These are phyloP conservation scores for Hystrix brachyura DNA, from an alignment of 2,113 vertebrate species.

Conservation along the genomic window DNA sequence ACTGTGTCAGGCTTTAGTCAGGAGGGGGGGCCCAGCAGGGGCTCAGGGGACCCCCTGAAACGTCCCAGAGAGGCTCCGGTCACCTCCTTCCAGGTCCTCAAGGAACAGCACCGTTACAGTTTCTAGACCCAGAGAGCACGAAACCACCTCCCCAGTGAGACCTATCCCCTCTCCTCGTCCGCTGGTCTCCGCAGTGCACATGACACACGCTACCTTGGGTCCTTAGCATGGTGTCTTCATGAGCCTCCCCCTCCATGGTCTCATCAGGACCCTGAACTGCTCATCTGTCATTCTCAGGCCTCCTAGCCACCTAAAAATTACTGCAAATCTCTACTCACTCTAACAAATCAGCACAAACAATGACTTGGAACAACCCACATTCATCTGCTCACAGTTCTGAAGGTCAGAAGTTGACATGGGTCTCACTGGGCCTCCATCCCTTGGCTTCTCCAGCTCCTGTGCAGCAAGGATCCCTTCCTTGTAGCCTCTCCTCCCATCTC, in stretches of 20 bases:
- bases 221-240: accelerated
- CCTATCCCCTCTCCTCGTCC: not conserved
- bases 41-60: too few species aligned
- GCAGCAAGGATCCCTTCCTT: not conserved
- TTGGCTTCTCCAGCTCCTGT: not conserved
- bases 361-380: not conserved
- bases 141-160: too few species aligned
- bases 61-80: not conserved
- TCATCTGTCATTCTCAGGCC: not conserved
- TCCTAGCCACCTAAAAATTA: not conserved
- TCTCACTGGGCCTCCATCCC: not conserved
- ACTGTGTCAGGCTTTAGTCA: not conserved
- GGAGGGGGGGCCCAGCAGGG: not conserved
- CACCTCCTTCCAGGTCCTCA: not conserved
- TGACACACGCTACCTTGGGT: accelerated
- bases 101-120: not conserved
- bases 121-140: not conserved
- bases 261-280: not conserved
- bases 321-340: not conserved
- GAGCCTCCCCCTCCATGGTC: too few species aligned
- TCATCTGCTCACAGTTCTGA: not conserved
- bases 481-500: not conserved
- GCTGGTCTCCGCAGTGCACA: too few species aligned
- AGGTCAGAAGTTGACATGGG: not conserved
- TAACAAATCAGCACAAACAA: not conserved